These are phyloP conservation scores for Epirrhoe alternata DNA, from an alignment of 2,888 invertebrate genomes.

Conservation along the genomic window DNA sequence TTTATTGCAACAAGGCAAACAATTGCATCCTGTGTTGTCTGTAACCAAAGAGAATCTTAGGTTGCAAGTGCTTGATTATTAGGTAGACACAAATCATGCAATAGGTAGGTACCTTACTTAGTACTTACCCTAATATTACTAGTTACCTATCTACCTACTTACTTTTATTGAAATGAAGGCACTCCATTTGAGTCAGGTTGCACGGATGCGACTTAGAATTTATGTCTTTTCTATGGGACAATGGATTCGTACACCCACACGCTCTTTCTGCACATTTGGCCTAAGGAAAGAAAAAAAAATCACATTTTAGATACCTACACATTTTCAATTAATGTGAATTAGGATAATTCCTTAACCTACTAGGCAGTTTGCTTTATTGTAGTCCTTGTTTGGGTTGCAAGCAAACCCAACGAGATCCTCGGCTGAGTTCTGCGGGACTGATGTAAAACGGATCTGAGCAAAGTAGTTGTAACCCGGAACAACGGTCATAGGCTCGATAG, in stretches of 20 bases:
- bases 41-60: constrained; percentile 35
- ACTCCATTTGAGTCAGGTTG: constrained; percentile 48
- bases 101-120: neutral
- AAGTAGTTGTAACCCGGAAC: constrained; percentile 56
- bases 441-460: constrained; percentile 56
- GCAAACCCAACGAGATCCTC: constrained; percentile 51
- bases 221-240: constrained; percentile 31
- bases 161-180: constrained; percentile 42
- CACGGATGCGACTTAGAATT: constrained; percentile 52
- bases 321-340: neutral
- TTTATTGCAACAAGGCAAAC: constrained; percentile 65
- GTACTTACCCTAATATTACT: neutral
- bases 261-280: constrained; percentile 59
- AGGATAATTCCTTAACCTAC: constrained; percentile 42
- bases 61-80: neutral
- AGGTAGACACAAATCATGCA: neutral
- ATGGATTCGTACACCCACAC: constrained; percentile 69
- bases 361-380: constrained; percentile 53
- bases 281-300: constrained; percentile 48
- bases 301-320: neutral
- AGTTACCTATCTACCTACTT: constrained; percentile 1
- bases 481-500: constrained; percentile 50
- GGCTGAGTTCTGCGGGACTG: constrained; percentile 51
- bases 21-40: constrained; percentile 62
- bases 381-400: constrained; percentile 48